Evolutionary conservation across 2,888 invertebrate species (phyloP).

Genomic region (Cheilosia variabilis): DNA sequence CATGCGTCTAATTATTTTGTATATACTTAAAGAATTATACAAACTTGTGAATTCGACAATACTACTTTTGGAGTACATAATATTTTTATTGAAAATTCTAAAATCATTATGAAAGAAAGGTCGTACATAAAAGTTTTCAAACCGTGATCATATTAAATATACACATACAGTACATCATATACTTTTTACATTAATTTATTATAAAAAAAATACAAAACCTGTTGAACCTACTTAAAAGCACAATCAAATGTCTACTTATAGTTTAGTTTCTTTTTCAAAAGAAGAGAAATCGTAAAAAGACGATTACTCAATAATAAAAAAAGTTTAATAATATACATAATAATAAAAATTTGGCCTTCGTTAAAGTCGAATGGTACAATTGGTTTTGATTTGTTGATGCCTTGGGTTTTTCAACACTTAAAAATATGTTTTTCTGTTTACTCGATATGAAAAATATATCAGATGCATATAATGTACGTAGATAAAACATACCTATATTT

Average conservation of each 20-base stretch:
- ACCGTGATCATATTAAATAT: background rate
- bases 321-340: constrained; percentile 9
- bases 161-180: background rate
- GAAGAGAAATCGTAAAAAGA: constrained; percentile 26
- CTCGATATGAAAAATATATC: constrained; percentile 65
- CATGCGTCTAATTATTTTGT: too few species aligned
- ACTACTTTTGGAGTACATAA: constrained; percentile 19
- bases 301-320: constrained; percentile 5
- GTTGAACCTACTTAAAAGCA: constrained; percentile 27
- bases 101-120: constrained; percentile 41
- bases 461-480: constrained; percentile 13
- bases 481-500: background rate
- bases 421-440: constrained; percentile 46
- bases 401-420: constrained; percentile 25
- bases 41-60: too few species aligned
- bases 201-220: constrained; percentile 15
- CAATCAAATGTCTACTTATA: constrained; percentile 20
- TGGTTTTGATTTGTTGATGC: constrained; percentile 29
- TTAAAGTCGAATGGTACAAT: constrained; percentile 42
- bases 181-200: constrained; percentile 3
- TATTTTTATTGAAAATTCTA: constrained; percentile 45
- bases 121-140: constrained; percentile 18
- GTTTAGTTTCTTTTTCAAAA: constrained; percentile 22
- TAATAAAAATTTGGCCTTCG: constrained; percentile 52
- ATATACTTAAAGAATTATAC: too few species aligned